Percentiles rank a stretch among this genome's conserved stretches.
These are phyloP conservation scores for Sebastiscus albofasciatus DNA, from an alignment of 2,797 vertebrate genomes.

Conservation along the genomic window DNA sequence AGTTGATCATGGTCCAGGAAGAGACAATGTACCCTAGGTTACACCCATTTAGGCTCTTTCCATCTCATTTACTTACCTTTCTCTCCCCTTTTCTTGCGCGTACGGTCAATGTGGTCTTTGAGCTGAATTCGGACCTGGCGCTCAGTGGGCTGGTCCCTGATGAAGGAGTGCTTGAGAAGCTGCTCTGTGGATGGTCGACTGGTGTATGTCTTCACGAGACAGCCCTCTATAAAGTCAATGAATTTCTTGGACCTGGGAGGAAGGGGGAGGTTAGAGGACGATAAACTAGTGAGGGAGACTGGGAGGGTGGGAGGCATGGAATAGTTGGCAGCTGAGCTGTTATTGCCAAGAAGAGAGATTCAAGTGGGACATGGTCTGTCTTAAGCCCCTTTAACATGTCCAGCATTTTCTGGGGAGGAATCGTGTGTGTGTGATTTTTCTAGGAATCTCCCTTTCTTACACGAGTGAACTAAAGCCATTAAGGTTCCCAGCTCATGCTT, in stretches of 20 bases:
- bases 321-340: slow-evolving; percentile 1
- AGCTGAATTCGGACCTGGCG: slow-evolving; percentile 95
- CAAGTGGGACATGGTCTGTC: not conserved
- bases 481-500: not conserved
- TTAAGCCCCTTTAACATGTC: not conserved
- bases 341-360: not conserved
- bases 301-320: not conserved
- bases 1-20: not conserved
- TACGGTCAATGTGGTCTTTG: slow-evolving; percentile 94
- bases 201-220: slow-evolving; percentile 93
- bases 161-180: slow-evolving; percentile 93
- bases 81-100: slow-evolving; percentile 92
- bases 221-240: slow-evolving; percentile 94
- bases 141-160: slow-evolving; percentile 94
- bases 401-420: not conserved
- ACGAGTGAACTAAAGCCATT: not conserved
- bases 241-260: slow-evolving; percentile 92
- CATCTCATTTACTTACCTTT: slow-evolving; percentile 81
- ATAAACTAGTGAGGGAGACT: slow-evolving; percentile 19
- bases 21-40: not conserved
- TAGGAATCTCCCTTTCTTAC: not conserved
- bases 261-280: slow-evolving; percentile 37
- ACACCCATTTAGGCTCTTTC: not conserved
- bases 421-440: not conserved
- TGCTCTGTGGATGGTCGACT: slow-evolving; percentile 92